phyloP scores from a whole-genome alignment of 2,113 vertebrate species.

The Etheostoma cragini region DNA sequence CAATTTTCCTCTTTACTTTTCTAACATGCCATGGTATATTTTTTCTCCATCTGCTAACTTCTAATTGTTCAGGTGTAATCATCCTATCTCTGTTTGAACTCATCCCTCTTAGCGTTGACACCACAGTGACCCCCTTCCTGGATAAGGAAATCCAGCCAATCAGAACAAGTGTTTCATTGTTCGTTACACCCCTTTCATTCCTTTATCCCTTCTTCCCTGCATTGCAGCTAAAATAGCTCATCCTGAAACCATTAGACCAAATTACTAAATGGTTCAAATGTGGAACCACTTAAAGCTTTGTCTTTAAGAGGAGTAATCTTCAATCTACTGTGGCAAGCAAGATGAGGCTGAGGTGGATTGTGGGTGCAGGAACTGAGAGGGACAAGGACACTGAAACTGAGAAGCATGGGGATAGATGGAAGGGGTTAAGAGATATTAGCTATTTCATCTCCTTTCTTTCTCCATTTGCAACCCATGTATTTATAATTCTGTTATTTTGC shows the following conservation, averaged over 20 bases:
- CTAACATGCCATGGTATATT: conserved; percentile 11
- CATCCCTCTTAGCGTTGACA: conserved; percentile 58
- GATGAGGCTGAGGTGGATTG: conserved; percentile 60
- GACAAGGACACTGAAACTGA: conserved; percentile 39
- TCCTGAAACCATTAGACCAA: conserved; percentile 84
- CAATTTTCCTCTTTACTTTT: background rate
- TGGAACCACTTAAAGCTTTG: conserved; percentile 82
- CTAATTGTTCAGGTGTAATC: conserved; percentile 55
- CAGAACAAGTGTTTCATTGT: conserved; percentile 49
- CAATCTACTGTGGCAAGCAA: conserved; percentile 77
- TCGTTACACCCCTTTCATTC: conserved; percentile 53
- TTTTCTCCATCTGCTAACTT: conserved; percentile 32
- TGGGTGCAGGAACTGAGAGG: conserved; percentile 37
- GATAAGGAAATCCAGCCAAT: conserved; percentile 62
- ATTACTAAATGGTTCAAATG: conserved; percentile 84
- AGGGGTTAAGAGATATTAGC: conserved; percentile 44
- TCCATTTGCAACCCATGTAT: conserved; percentile 19
- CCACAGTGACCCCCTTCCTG: conserved; percentile 53
- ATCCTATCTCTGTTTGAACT: conserved; percentile 50
- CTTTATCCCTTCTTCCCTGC: conserved; percentile 48
- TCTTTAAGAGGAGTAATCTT: conserved; percentile 81
- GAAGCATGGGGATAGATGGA: conserved; percentile 17
- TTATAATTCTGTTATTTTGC: conserved; percentile 33
- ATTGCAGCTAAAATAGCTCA: conserved; percentile 74
- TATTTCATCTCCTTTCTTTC: conserved; percentile 30